These are phyloP conservation scores for Aix galericulata DNA, from an alignment of 2,113 vertebrate genomes.

Conservation along the genomic window DNA sequence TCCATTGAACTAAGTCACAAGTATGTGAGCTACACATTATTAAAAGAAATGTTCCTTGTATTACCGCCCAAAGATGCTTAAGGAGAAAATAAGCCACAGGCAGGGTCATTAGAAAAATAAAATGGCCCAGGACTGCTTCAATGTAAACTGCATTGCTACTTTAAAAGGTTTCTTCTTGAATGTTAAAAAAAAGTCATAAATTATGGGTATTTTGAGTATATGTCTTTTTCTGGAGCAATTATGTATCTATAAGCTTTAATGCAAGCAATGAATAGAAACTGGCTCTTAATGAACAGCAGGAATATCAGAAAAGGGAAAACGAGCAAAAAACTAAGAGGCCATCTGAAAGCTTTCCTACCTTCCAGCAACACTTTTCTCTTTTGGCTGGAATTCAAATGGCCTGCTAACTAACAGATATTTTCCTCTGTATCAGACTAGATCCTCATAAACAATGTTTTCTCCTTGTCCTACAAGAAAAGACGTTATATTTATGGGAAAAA, in stretches of 20 bases:
- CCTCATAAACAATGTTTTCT: background rate
- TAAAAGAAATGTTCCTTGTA: background rate
- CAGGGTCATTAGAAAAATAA: background rate
- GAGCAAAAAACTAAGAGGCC: background rate
- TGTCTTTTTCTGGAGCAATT: conserved; percentile 21
- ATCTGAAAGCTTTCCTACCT: conserved; percentile 8
- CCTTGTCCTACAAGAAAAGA: background rate
- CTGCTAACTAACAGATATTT: background rate
- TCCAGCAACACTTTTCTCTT: background rate
- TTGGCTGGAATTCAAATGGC: background rate
- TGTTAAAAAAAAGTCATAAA: conserved; percentile 1
- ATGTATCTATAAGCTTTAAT: conserved; percentile 23
- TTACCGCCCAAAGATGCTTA: background rate
- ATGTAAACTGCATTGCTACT: conserved; percentile 2
- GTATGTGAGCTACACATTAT: background rate
- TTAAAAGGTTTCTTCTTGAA: background rate
- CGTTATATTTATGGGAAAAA: background rate
- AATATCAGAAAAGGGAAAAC: conserved; percentile 39
- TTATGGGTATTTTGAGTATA: background rate
- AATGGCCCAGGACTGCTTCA: background rate
- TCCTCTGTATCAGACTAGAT: background rate
- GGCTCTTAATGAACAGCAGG: conserved; percentile 1
- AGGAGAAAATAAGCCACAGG: conserved; percentile 10
- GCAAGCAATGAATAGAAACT: conserved; percentile 42
- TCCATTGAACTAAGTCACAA: background rate